Base-by-base conservation (phyloP, 2,888 invertebrate genomes). In the Lymantria monacha region DNA sequence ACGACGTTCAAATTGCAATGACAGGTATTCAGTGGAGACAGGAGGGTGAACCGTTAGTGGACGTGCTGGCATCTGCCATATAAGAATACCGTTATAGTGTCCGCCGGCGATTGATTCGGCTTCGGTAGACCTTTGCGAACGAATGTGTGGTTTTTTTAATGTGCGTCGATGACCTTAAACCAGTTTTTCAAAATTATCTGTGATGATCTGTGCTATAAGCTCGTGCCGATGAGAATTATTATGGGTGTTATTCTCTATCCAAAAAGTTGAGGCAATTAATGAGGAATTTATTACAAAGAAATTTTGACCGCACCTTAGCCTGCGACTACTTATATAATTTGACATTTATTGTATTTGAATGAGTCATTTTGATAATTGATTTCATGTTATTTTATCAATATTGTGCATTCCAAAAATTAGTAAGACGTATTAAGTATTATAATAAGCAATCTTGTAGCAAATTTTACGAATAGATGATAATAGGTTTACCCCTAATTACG, bases 41-140 rank as follows among this genome's bases (percentile, higher is more conserved):
- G 70, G 68, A 69, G 67, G 65, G 44, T 55, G 70, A 66, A 79
- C 88, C 88, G 88, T 87, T 88, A 87, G 63, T 66, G 74, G 73
- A 80, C 85, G 85, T 80, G 81, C 63, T 67, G 82, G 81, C 76
- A 87, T 87, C 79, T 67, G 65, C 61, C 66, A 59, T 66, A 62
- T 67, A 48, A 47, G 62, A 22, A 22, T 77, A 76, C 85, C 83
- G 85, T 85, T 84, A 84, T 41, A 9, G 57, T 49, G 53, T 55
- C 58, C 59, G 59, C 45, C 14, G 45, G 42, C 61, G 63, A 66
- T 70, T 65, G 55, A 66, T 65, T 61, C 53, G 55, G 48, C 48
- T 33, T 38, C 65, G 66, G 66, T 59, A 61, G 58, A 74, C 65
- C 58, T 71, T 62, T 22, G 59, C 57, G 61, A 68, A 69, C 61